Percentiles rank a stretch among this genome's conserved stretches.
phyloP scores from a whole-genome alignment of 92 coral and sea anemone species.

The Palythoa grandiflora region DNA sequence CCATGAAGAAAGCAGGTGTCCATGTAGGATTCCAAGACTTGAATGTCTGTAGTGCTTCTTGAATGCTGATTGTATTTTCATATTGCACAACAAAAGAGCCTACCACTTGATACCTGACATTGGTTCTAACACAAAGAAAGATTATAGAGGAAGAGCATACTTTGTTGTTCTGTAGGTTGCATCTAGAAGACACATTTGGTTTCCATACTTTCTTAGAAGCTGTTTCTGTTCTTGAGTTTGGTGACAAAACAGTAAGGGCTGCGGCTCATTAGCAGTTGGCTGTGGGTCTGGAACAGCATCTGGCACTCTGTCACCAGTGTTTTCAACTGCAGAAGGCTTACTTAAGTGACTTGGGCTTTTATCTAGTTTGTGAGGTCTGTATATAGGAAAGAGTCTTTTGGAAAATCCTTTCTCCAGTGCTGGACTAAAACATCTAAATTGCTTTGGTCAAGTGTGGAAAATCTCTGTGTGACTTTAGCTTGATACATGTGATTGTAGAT shows the following conservation, averaged over 20 bases:
- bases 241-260: slow-evolving; percentile 36
- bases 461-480: slow-evolving; percentile 23
- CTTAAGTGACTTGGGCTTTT: neutral
- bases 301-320: neutral
- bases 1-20: slow-evolving; percentile 47
- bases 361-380: neutral
- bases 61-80: slow-evolving; percentile 33
- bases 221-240: slow-evolving; percentile 49
- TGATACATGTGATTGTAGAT: slow-evolving; percentile 15
- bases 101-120: slow-evolving; percentile 38
- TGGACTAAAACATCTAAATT: slow-evolving; percentile 30
- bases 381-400: neutral
- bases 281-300: slow-evolving; percentile 26
- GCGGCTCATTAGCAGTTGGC: neutral
- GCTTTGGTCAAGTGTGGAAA: slow-evolving; percentile 60
- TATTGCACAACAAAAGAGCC: slow-evolving; percentile 51
- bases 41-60: slow-evolving; percentile 36
- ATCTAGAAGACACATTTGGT: slow-evolving; percentile 42
- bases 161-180: slow-evolving; percentile 49
- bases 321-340: neutral
- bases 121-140: slow-evolving; percentile 24
- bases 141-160: slow-evolving; percentile 5
- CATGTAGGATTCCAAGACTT: slow-evolving; percentile 46
- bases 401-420: slow-evolving; percentile 40
- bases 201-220: slow-evolving; percentile 29